These are phyloP conservation scores for Zaprionus capensis DNA, from an alignment of 1,140 invertebrate genomes.

Conservation along the genomic window DNA sequence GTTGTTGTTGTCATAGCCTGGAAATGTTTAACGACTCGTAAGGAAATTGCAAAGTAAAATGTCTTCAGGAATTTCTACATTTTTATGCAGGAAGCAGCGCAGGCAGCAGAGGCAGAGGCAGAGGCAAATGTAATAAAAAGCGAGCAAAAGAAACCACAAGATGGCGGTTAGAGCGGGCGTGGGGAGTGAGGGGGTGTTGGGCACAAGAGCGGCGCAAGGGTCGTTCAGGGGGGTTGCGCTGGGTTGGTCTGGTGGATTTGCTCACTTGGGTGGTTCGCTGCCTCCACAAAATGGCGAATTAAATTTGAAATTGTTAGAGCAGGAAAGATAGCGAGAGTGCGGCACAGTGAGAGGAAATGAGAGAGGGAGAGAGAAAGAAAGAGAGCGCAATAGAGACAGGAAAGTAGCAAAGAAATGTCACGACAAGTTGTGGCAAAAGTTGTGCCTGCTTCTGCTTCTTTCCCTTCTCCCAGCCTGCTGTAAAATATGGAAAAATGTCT, in stretches of 20 bases:
- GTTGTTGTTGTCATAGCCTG: constrained; percentile 63
- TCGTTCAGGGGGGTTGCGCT: constrained; percentile 20
- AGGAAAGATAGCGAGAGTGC: not conserved
- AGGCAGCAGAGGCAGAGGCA: constrained; percentile 16
- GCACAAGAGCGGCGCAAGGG: not conserved
- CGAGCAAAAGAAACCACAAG: constrained; percentile 66
- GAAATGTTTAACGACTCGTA: constrained; percentile 83
- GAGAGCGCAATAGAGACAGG: not conserved
- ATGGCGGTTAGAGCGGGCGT: constrained; percentile 55
- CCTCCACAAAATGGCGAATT: constrained; percentile 76
- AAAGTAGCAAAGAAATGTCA: constrained; percentile 51
- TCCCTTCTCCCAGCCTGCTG: constrained; percentile 49
- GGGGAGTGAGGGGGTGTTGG: not conserved
- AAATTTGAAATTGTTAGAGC: constrained; percentile 76
- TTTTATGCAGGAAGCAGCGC: constrained; percentile 64
- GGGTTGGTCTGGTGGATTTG: constrained; percentile 33
- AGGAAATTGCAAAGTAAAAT: constrained; percentile 83
- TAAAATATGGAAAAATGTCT: constrained; percentile 78
- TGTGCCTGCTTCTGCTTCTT: constrained; percentile 52
- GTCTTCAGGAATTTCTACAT: constrained; percentile 81
- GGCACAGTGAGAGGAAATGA: not conserved
- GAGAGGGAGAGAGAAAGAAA: constrained; percentile 1
- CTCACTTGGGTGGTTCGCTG: constrained; percentile 48
- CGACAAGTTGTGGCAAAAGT: constrained; percentile 77
- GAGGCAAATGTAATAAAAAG: constrained; percentile 78